Evolutionary conservation across 2,113 vertebrate genomes (phyloP).

Genomic region (Mormyrus iriodes): DNA sequence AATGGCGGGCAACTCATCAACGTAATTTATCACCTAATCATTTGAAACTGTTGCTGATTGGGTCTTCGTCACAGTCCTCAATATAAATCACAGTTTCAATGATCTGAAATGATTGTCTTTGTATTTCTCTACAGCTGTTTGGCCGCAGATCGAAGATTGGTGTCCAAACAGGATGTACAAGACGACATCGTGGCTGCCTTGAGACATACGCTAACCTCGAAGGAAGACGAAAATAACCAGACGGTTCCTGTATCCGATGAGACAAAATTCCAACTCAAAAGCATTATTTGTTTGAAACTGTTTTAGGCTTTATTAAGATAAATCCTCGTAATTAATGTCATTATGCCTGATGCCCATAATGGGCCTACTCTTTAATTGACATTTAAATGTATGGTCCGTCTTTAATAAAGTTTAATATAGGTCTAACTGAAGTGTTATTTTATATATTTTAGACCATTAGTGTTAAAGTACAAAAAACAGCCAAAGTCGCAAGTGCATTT

Average conservation of each 20-base stretch:
- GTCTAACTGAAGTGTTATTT: neutral
- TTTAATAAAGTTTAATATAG: neutral
- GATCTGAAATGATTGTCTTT: neutral
- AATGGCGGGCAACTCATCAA: neutral
- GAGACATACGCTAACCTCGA: neutral
- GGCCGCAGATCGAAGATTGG: neutral
- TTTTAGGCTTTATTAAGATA: neutral
- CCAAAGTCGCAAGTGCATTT: neutral
- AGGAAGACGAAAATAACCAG: neutral
- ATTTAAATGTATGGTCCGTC: neutral
- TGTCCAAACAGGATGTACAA: neutral
- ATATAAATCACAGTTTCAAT: neutral
- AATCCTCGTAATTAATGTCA: neutral
- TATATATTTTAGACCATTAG: neutral
- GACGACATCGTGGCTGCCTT: neutral
- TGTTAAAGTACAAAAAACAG: neutral
- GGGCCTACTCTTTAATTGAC: neutral
- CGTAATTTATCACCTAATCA: no score
- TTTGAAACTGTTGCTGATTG: neutral
- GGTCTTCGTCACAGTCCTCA: neutral
- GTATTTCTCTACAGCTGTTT: neutral
- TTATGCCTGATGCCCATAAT: neutral
- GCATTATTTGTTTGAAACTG: neutral
- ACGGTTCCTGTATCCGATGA: neutral
- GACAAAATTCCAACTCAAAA: neutral